Evolutionary conservation across 2,113 vertebrate species (phyloP), one percentile per base, ranked within the genome.

Genomic region (Stegostoma tigrinum): DNA sequence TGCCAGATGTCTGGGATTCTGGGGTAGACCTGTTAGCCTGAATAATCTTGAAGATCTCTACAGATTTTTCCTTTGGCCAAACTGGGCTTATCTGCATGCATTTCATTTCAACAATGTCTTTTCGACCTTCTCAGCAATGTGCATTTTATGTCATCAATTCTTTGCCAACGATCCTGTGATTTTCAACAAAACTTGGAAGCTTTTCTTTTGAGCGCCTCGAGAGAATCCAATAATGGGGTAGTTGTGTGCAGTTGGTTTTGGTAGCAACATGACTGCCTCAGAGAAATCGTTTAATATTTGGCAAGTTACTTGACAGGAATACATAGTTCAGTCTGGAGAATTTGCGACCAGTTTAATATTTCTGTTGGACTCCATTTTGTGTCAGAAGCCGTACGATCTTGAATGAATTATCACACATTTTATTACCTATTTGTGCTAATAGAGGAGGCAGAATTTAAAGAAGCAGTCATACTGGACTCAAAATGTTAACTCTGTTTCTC

Each of bases 61-160:
- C 34, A 93, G 67, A 38, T 6, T 23, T 66, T 66, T 93, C 61
- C n/a, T 64, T 5, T 93, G 89, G 61, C 61, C 34, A 67, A 66
- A n/a, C 38, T 66, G 66, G 34, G 8, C n/a, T 93, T 93, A 91
- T 91, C 55, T 91, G 66, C 61, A 91, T 66, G 61, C 61, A 66
- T 38, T 93, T 93, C n/a, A 66, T 67, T 93, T 93, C 89, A 67
- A 93, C 89, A 93, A 66, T 38, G 61, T 93, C 89, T 67, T 93
- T 66, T 93, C n/a, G 89, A 93, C 61, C 89, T 93, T 38, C 89
- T 93, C 34, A 93, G 89, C 89, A 93, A 93, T 93, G 61, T 7
- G 3, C 61, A 66, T 93, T 66, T 93, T 90, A 93, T 93, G 89
- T 66, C 55, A 66, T 66, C 89, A 38, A 12, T 67, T 93, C 55